These are phyloP conservation scores for Lysandra bellargus DNA, from an alignment of 2,888 invertebrate genomes.

Conservation along the genomic window DNA sequence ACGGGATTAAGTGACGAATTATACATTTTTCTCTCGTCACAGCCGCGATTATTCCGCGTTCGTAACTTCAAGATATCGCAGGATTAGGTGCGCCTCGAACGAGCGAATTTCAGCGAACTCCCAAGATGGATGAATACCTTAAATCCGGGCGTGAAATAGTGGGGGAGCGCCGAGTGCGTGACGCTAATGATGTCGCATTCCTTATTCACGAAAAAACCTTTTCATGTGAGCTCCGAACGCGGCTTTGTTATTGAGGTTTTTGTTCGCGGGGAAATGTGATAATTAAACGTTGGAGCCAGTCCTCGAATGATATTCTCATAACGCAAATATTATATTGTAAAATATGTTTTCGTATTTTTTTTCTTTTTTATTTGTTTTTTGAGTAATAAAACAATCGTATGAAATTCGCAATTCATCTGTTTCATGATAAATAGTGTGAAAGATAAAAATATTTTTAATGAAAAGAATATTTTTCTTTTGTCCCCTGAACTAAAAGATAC, in stretches of 20 bases:
- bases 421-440: not conserved
- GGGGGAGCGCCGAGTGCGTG: slow-evolving; percentile 54
- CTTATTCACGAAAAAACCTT: slow-evolving; percentile 32
- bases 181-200: slow-evolving; percentile 53
- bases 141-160: slow-evolving; percentile 69
- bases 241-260: slow-evolving; percentile 12
- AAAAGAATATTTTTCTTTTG: not conserved
- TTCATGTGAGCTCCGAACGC: slow-evolving; percentile 27
- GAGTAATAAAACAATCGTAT: not conserved
- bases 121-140: slow-evolving; percentile 74
- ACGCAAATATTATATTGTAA: not conserved
- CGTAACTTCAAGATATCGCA: slow-evolving; percentile 76
- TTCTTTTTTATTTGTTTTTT: not conserved
- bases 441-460: not conserved
- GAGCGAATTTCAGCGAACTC: slow-evolving; percentile 72
- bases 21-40: slow-evolving; percentile 72
- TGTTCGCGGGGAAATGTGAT: slow-evolving; percentile 20
- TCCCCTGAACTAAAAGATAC: not conserved
- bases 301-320: not conserved
- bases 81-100: slow-evolving; percentile 72
- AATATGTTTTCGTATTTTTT: not conserved
- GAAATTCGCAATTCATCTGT: not conserved
- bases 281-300: slow-evolving; percentile 4
- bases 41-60: slow-evolving; percentile 71
- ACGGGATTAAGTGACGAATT: slow-evolving; percentile 75